A percentile compares a stretch with the other conserved stretches of the same genome.
Conservation (phyloP, 2,888 invertebrate genomes). For the Coenonympha glycerion region DNA sequence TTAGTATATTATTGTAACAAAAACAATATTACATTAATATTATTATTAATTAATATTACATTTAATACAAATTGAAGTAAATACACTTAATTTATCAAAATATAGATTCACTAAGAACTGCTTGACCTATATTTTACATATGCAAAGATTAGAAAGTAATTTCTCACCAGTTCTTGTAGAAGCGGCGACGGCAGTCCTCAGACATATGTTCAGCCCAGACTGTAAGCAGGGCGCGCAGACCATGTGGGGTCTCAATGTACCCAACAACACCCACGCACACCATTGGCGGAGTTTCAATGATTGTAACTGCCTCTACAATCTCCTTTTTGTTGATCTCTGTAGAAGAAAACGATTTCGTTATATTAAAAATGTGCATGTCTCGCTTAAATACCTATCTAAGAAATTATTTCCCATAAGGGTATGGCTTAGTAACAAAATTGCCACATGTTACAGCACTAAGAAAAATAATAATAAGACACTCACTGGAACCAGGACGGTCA, state of each 20-base stretch:
- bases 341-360: too few species aligned
- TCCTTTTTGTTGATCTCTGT: conserved; percentile 99
- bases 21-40: background rate
- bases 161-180: conserved; percentile 99
- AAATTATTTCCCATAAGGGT: too few species aligned
- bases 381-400: too few species aligned
- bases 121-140: too few species aligned
- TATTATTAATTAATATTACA: background rate
- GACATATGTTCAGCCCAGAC: conserved; percentile 99
- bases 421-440: too few species aligned
- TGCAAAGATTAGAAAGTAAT: background rate
- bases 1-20: background rate
- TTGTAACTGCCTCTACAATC: conserved; percentile 98
- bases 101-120: background rate
- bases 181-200: conserved; percentile 98
- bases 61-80: background rate
- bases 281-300: conserved; percentile 99
- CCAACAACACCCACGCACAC: conserved; percentile 98
- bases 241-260: conserved; percentile 99
- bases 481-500: conserved; percentile 98
- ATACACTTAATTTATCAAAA: background rate
- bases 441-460: too few species aligned
- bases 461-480: conserved; percentile 76
- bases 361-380: too few species aligned
- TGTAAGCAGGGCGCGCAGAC: conserved; percentile 94